Evolutionary conservation across 2,888 invertebrate species (phyloP), one percentile per base, ranked within the genome.

Genomic region (Campoplex nolae): DNA sequence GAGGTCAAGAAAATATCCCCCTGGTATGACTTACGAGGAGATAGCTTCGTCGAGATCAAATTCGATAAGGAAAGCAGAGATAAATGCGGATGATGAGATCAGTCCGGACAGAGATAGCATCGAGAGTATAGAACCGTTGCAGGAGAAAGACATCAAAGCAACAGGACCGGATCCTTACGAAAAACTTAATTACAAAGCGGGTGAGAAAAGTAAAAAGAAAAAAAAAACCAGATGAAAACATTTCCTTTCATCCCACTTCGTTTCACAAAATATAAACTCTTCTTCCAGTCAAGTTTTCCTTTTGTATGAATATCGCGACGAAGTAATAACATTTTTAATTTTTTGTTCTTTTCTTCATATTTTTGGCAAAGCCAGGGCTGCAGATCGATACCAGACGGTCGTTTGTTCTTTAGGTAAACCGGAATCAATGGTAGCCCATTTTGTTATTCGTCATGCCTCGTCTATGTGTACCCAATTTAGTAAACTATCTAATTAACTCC

Each of bases 161-260:
- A 94, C 93, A 16, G 95, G 95, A 6, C 94, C 94, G 0, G 95
- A 95, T 90, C 95, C 95, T 28, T 95, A 94, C 81, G 95, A 95
- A 58, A 95, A 95, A 90, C 92, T 95, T 38, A 93, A 94, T 88
- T 94, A 94, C 88, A 94, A 93, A 92, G 92, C 92, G 88, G 95
- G 95, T 95, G 88, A 92, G 92, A 76, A 35, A 73, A 38, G 23
- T 28, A 6, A 38, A 38, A 38, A 38, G 38, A 38, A 38, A 38
- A 38, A 0, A 4, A 6, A 38, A 3, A 38, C 13, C 3, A 62
- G 32, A 77, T 35, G 35, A 23, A 16, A 42, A 58, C 32, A 16
- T 62, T 32, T 4, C 38, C 6, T 54, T 68, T 77, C 35, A 28
- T 13, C 13, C 32, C 11, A 62, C 32, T 32, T 16, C 32, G 16